Evolutionary conservation across 2,797 vertebrate species (phyloP), one percentile per base, ranked within the genome.

Genomic region (Fistularia commersonii): DNA sequence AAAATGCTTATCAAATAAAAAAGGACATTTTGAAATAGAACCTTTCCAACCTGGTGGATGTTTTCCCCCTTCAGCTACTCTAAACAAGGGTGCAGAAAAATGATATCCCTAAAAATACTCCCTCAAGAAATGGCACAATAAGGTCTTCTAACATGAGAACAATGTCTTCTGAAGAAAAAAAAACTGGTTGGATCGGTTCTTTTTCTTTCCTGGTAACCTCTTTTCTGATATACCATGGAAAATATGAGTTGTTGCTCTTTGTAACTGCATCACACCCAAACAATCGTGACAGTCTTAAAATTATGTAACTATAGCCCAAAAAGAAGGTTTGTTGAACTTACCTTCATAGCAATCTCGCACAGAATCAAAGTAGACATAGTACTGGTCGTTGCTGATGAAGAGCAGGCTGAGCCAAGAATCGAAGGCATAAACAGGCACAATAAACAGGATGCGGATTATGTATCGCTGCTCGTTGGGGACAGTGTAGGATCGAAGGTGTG

Each of bases 391-490:
- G 66, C 90, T 93, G 51, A 99, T 95, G 74, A 99, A 92, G 45
- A 99, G 90, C 46, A 99, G 93, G 84, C 96, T 99, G 64, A 99
- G 94, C 97, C 97, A 99, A 7, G 97, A 98, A 77, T 97, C 93
- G 0, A 97, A 96, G 74, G 96, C 88, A 0, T 96, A 99, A 66
- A 99, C 76, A 0, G 96, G 97, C 38, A 98, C 96, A 0, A 98
- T 94, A 61, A 98, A 92, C 32, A 98, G 92, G 77, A 99, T 97
- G 53, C 96, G 94, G 71, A 98, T 93, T 85, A 98, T 93, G 80
- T 96, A 98, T 44, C 95, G 94, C 86, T 99, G 97, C 82, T 99
- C 94, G 0, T 92, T 93, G 33, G 97, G 95, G 2, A 92, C 65
- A 0, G 91, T 95, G 90, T 98, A 99, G 46, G 93, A 94, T 39